Percentiles rank a stretch among this genome's conserved stretches.
These are phyloP conservation scores for Alauda arvensis DNA, from an alignment of 2,797 vertebrate genomes.

Conservation along the genomic window DNA sequence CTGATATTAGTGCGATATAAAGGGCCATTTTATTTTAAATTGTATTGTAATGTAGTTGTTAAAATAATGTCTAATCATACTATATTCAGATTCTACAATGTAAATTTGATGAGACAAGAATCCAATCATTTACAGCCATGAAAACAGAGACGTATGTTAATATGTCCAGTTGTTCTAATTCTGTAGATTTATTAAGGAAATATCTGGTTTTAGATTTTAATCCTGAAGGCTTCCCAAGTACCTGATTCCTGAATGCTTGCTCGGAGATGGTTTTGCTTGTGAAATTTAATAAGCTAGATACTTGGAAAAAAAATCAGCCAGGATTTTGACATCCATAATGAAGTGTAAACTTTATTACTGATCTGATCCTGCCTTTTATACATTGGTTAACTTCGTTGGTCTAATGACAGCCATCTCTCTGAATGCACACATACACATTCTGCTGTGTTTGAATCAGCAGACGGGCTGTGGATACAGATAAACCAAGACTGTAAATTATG, in stretches of 20 bases:
- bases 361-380: constrained; percentile 45
- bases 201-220: constrained; percentile 53
- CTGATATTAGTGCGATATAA: constrained; percentile 77
- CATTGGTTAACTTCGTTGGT: constrained; percentile 30
- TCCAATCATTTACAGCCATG: constrained; percentile 65
- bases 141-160: constrained; percentile 66
- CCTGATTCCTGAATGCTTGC: constrained; percentile 20
- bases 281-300: constrained; percentile 39
- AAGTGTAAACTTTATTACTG: constrained; percentile 48
- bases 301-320: not conserved
- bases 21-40: constrained; percentile 79
- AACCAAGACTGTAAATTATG: constrained; percentile 59
- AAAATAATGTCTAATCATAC: constrained; percentile 82
- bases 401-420: constrained; percentile 50
- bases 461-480: constrained; percentile 63
- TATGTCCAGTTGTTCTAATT: constrained; percentile 70
- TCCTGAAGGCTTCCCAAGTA: constrained; percentile 37
- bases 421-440: constrained; percentile 42
- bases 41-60: constrained; percentile 80
- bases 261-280: constrained; percentile 11
- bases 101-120: constrained; percentile 79
- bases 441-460: constrained; percentile 56
- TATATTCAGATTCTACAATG: constrained; percentile 79
- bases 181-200: constrained; percentile 65
- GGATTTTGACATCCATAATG: constrained; percentile 37